These are phyloP conservation scores for Setophaga kirtlandii DNA, from an alignment of 2,113 vertebrate species.

Conservation along the genomic window DNA sequence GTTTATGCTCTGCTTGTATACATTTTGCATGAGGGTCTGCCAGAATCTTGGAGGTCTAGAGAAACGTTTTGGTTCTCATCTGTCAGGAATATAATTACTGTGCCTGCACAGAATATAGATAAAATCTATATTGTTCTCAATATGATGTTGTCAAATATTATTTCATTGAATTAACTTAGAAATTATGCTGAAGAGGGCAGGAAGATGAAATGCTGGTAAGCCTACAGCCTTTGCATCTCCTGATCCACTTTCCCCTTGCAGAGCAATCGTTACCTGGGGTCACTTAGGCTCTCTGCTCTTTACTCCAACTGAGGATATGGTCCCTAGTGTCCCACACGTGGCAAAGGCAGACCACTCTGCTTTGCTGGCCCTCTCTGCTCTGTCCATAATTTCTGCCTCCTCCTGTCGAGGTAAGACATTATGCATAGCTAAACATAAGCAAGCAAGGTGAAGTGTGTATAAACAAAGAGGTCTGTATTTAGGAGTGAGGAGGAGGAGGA, in stretches of 20 bases:
- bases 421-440: slow-evolving; percentile 39
- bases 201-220: not conserved
- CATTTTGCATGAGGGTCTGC: not conserved
- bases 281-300: not conserved
- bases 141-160: not conserved
- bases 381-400: not conserved
- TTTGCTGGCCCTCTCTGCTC: not conserved
- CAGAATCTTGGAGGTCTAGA: not conserved
- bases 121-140: not conserved
- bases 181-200: not conserved
- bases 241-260: not conserved
- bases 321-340: accelerated
- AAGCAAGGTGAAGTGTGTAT: slow-evolving; percentile 67
- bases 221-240: not conserved
- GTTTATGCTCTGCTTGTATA: not conserved
- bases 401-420: not conserved
- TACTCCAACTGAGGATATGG: not conserved
- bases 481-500: slow-evolving; percentile 70
- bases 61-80: not conserved
- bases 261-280: not conserved
- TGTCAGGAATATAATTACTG: not conserved
- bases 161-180: not conserved
- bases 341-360: not conserved
- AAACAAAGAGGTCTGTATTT: slow-evolving; percentile 74
- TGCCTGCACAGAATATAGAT: not conserved